phyloP scores from a whole-genome alignment of 2,888 invertebrate species.

The Chrysopilus asiliformis region DNA sequence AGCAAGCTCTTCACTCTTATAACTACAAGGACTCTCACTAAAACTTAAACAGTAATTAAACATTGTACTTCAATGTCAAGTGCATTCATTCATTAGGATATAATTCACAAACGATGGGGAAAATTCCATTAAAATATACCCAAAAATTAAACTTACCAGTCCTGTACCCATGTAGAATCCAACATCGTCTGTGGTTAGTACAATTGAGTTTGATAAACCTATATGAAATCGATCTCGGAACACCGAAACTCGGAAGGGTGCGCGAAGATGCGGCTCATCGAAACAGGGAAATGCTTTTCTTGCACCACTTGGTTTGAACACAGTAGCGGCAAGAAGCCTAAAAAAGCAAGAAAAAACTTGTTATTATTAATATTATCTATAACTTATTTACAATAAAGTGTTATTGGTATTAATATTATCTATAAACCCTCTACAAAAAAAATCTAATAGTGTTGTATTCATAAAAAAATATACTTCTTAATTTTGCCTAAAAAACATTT shows the following conservation, averaged over 20 bases:
- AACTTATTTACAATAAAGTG: no score
- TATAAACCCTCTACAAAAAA: no score
- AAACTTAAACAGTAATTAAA: background rate
- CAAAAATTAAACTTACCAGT: slow-evolving; percentile 41
- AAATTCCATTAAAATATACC: slow-evolving; percentile 1
- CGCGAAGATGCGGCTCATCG: slow-evolving; percentile 67
- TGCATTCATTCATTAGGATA: slow-evolving; percentile 2
- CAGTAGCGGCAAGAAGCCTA: slow-evolving; percentile 62
- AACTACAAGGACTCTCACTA: no score
- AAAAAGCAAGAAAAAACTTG: slow-evolving; percentile 6
- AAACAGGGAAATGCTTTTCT: slow-evolving; percentile 69
- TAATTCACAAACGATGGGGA: slow-evolving; percentile 1
- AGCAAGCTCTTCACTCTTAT: background rate
- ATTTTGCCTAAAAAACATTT: no score
- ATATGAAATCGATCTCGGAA: slow-evolving; percentile 65
- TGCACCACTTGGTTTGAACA: slow-evolving; percentile 64
- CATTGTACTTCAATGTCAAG: slow-evolving; percentile 5
- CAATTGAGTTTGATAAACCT: slow-evolving; percentile 62
- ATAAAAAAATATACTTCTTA: no score
- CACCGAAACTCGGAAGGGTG: slow-evolving; percentile 62
- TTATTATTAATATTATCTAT: no score
- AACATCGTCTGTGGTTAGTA: slow-evolving; percentile 55
- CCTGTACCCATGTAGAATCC: slow-evolving; percentile 69
- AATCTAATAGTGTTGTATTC: no score
- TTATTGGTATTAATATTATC: no score